Evolutionary conservation across 2,888 invertebrate species (phyloP).

Genomic region (Hydroisotoma schaefferi): DNA sequence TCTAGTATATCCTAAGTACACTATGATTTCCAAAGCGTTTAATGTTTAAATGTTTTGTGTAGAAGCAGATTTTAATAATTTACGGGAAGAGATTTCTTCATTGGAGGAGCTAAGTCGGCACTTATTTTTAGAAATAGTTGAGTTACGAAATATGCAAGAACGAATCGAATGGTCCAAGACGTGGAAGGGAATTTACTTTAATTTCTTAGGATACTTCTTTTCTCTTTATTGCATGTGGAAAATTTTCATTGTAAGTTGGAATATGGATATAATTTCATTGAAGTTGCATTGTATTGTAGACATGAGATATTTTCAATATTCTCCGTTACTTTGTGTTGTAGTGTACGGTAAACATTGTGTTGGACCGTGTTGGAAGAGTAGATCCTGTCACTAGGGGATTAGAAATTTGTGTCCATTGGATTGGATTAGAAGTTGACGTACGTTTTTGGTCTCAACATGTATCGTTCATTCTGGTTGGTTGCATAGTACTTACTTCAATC

Average conservation of each 20-base stretch:
- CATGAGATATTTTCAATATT: too few relatives aligned
- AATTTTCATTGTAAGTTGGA: slow-evolving; percentile 85
- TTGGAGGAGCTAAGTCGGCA: slow-evolving; percentile 90
- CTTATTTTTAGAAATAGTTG: slow-evolving; percentile 92
- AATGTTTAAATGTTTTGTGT: background rate
- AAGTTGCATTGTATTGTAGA: too few relatives aligned
- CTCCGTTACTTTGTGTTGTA: slow-evolving; percentile 54
- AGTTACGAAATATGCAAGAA: slow-evolving; percentile 85
- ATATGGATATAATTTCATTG: background rate
- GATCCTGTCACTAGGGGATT: slow-evolving; percentile 96
- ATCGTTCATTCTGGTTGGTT: slow-evolving; percentile 93
- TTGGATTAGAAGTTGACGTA: slow-evolving; percentile 94
- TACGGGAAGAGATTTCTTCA: slow-evolving; percentile 79
- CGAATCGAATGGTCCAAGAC: slow-evolving; percentile 92
- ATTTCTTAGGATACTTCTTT: slow-evolving; percentile 96
- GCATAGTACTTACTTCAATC: slow-evolving; percentile 96
- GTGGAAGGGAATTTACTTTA: slow-evolving; percentile 96
- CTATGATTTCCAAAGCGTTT: background rate
- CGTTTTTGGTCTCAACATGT: slow-evolving; percentile 99
- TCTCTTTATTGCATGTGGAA: slow-evolving; percentile 98
- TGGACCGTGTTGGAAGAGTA: slow-evolving; percentile 96
- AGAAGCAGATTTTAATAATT: slow-evolving; percentile 67
- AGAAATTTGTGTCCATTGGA: slow-evolving; percentile 94
- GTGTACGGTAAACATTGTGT: slow-evolving; percentile 97
- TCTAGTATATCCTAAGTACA: background rate